A percentile compares a stretch with the other conserved stretches of the same genome.
Conservation (phyloP, 1,140 invertebrate species). For the Caerostris extrusa region DNA sequence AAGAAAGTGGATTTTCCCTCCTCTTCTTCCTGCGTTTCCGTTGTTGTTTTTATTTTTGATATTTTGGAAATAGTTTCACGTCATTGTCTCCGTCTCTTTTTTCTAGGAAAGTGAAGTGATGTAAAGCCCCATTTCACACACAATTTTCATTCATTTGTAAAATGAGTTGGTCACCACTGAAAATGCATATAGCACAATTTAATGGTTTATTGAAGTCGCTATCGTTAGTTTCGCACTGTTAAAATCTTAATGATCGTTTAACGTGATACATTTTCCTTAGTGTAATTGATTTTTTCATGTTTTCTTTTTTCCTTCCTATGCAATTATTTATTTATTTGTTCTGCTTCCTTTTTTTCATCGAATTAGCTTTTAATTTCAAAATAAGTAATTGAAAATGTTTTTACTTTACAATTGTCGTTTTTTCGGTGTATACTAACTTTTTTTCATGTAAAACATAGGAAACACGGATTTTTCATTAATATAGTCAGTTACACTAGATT, state of each 20-base stretch:
- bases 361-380: too few relatives aligned
- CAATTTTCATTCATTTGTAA: background rate
- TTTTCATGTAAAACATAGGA: too few relatives aligned
- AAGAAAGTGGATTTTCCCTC: constrained; percentile 58
- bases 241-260: background rate
- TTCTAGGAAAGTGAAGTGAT: background rate
- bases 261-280: background rate
- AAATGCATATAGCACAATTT: background rate
- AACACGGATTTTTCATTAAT: too few relatives aligned
- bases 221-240: background rate
- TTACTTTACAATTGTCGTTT: too few relatives aligned
- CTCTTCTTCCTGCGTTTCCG: constrained; percentile 33
- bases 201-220: background rate
- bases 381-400: too few relatives aligned
- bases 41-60: background rate
- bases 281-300: background rate
- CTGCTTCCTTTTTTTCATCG: too few relatives aligned
- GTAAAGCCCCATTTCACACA: background rate
- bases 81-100: constrained; percentile 25
- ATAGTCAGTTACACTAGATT: too few relatives aligned
- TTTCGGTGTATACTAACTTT: too few relatives aligned
- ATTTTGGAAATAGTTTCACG: constrained; percentile 34
- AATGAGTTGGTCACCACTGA: background rate
- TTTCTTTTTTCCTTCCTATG: background rate
- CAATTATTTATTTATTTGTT: too few relatives aligned